A percentile compares a stretch with the other conserved stretches of the same genome.
These are phyloP conservation scores for Blennius ocellaris DNA, from an alignment of 2,113 vertebrate genomes.

Conservation along the genomic window DNA sequence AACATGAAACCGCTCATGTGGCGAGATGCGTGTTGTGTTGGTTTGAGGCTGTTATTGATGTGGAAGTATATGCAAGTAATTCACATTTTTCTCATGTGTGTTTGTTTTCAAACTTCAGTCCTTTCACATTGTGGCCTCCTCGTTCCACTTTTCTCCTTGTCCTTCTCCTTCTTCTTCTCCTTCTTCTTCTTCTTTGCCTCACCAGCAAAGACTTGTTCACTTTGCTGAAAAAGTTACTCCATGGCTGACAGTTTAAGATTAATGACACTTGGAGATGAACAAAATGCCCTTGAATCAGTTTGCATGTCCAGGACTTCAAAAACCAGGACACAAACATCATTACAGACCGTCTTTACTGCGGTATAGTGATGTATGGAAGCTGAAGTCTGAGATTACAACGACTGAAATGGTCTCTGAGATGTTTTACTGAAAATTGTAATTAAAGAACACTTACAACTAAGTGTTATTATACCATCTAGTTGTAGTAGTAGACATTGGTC, in stretches of 20 bases:
- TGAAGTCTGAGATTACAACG: background rate
- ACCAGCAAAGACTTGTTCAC: slow-evolving; percentile 13
- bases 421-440: no score
- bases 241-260: slow-evolving; percentile 32
- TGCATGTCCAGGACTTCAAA: slow-evolving; percentile 13
- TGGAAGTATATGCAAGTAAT: slow-evolving; percentile 7
- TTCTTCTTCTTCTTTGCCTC: no score
- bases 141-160: background rate
- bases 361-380: slow-evolving; percentile 27
- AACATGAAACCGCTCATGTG: slow-evolving; percentile 18
- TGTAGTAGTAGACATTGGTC: background rate
- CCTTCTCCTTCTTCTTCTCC: no score
- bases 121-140: slow-evolving; percentile 14
- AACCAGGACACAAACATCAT: slow-evolving; percentile 16
- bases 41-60: slow-evolving; percentile 11
- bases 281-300: slow-evolving; percentile 41
- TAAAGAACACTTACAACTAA: no score
- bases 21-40: slow-evolving; percentile 8
- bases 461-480: no score
- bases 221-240: background rate
- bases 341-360: slow-evolving; percentile 1
- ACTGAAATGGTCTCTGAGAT: no score
- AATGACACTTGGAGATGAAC: slow-evolving; percentile 42
- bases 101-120: slow-evolving; percentile 22
- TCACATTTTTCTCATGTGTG: slow-evolving; percentile 10